These are phyloP conservation scores for Pristionchus japonicus DNA, from an alignment of 2,888 invertebrate species.

Conservation along the genomic window DNA sequence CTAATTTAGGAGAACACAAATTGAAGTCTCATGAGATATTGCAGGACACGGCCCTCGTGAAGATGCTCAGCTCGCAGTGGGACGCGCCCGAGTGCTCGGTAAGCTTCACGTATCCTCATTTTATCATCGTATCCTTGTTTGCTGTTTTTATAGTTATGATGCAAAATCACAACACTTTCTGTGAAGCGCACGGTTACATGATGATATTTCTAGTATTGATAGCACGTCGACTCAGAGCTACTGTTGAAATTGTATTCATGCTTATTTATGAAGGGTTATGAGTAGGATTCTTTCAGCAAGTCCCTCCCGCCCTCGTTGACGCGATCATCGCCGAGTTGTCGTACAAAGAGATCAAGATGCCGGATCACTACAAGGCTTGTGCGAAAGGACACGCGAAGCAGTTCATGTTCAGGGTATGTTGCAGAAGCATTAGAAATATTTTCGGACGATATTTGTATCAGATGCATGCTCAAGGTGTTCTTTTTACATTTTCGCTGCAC, in stretches of 20 bases:
- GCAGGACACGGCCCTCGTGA: constrained; percentile 7
- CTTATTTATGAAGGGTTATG: no score
- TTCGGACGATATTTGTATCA: not conserved
- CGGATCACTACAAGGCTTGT: constrained; percentile 10
- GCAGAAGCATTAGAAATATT: not conserved
- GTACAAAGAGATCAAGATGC: constrained; percentile 9
- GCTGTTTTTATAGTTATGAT: no score
- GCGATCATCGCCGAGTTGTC: constrained; percentile 1
- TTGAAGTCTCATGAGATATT: not conserved
- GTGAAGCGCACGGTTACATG: no score
- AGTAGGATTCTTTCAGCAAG: not conserved
- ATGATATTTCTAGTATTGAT: no score
- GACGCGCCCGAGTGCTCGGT: constrained; percentile 30
- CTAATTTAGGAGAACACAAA: no score
- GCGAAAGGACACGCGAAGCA: constrained; percentile 2
- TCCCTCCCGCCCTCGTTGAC: constrained; percentile 34
- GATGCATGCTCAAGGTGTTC: no score
- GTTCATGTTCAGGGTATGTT: constrained; percentile 9
- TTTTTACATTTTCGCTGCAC: no score
- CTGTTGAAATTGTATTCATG: no score
- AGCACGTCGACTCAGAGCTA: no score
- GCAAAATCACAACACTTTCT: no score
- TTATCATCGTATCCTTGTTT: no score
- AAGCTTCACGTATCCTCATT: not conserved
- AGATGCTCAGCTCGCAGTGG: constrained; percentile 31